Percentiles rank a stretch among this genome's conserved stretches.
Conservation (phyloP, 1,140 invertebrate species). For the Mercenaria mercenaria region DNA sequence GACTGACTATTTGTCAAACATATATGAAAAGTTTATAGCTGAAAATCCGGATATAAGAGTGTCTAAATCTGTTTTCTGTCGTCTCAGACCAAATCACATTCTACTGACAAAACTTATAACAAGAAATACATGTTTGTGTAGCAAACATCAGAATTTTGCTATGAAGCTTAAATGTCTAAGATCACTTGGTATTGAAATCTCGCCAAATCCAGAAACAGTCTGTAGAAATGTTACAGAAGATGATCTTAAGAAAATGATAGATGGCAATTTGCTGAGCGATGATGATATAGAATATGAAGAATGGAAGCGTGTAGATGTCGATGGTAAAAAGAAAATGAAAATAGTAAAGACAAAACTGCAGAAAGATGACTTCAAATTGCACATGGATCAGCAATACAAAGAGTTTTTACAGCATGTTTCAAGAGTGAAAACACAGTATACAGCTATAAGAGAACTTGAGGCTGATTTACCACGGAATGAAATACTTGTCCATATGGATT, state of each 20-base stretch:
- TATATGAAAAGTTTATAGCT: too few relatives aligned
- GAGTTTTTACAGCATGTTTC: constrained; percentile 48
- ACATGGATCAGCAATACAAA: background rate
- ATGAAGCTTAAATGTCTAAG: background rate
- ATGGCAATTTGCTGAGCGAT: background rate
- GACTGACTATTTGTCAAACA: too few relatives aligned
- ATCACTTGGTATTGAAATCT: background rate
- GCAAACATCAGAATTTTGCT: constrained; percentile 5
- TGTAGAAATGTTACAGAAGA: background rate
- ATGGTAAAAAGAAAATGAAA: constrained; percentile 42
- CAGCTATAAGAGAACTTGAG: constrained; percentile 21
- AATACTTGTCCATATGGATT: constrained; percentile 66
- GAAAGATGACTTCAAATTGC: constrained; percentile 17
- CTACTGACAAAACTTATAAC: constrained; percentile 5
- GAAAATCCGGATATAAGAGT: background rate
- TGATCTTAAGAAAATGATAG: background rate
- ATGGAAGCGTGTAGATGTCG: constrained; percentile 7
- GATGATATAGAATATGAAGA: constrained; percentile 10
- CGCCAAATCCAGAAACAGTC: background rate
- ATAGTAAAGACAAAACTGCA: background rate
- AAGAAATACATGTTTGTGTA: constrained; percentile 16
- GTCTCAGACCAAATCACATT: background rate
- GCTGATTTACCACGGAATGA: constrained; percentile 35
- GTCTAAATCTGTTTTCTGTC: background rate
- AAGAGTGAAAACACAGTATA: constrained; percentile 57